These are phyloP conservation scores for Aeoliscus strigatus DNA, from an alignment of 2,797 vertebrate genomes.

Conservation along the genomic window DNA sequence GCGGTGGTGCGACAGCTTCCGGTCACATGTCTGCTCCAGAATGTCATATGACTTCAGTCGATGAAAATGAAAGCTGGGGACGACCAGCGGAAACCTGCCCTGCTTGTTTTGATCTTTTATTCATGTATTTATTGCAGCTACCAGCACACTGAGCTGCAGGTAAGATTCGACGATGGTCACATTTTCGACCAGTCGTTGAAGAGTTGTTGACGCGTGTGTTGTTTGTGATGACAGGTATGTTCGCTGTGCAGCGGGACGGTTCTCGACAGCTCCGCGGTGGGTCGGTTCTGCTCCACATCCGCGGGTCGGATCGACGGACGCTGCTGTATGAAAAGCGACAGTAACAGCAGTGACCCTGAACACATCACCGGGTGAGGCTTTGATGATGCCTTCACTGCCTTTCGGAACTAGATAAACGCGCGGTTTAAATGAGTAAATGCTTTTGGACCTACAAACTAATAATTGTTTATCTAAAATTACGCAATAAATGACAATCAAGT, in stretches of 20 bases:
- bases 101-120: constrained; percentile 46
- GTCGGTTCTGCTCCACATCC: constrained; percentile 64
- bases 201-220: not conserved
- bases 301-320: constrained; percentile 63
- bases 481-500: no score
- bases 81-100: constrained; percentile 20
- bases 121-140: constrained; percentile 40
- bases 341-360: constrained; percentile 49
- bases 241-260: constrained; percentile 67
- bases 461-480: no score
- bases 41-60: constrained; percentile 60
- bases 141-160: constrained; percentile 51
- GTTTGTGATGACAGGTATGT: constrained; percentile 68
- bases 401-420: not conserved
- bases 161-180: constrained; percentile 44
- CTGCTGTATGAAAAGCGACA: constrained; percentile 73
- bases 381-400: constrained; percentile 9
- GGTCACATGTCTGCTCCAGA: constrained; percentile 43
- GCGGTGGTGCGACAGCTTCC: constrained; percentile 25
- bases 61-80: constrained; percentile 67
- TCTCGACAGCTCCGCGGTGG: constrained; percentile 61
- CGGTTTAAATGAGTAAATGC: no score
- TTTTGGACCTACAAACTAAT: no score
- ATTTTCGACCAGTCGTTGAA: no score
- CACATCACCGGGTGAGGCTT: constrained; percentile 68